Conservation (phyloP, 2,113 vertebrate genomes). For the Rhea americana region DNA sequence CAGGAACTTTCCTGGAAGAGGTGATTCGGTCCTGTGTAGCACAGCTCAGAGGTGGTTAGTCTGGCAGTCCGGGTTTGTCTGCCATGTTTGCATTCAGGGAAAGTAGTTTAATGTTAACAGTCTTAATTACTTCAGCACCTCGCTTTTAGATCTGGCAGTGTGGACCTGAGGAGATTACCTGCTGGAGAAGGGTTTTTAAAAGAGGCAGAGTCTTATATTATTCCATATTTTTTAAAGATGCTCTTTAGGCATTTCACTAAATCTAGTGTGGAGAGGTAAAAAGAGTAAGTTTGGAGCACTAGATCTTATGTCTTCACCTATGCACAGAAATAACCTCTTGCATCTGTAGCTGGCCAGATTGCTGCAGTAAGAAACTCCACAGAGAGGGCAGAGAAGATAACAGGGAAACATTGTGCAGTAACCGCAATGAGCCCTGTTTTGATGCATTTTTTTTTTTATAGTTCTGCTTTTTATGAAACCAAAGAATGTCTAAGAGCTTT, state of each 20-base stretch:
- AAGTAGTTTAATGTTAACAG: neutral
- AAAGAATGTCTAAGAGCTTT: neutral
- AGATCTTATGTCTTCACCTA: neutral
- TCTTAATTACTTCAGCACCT: neutral
- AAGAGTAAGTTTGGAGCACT: neutral
- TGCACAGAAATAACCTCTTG: neutral
- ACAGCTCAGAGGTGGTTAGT: neutral
- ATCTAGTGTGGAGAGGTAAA: neutral
- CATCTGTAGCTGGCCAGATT: neutral
- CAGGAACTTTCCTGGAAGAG: neutral
- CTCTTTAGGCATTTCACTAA: neutral
- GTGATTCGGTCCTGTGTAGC: neutral
- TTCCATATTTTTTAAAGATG: neutral
- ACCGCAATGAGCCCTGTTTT: neutral
- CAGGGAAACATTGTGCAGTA: neutral
- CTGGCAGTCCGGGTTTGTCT: neutral
- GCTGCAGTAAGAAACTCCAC: neutral
- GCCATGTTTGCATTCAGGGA: neutral
- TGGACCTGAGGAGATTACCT: neutral
- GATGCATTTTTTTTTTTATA: neutral
- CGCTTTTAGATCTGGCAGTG: neutral
- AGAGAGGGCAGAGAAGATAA: neutral
- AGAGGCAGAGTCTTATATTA: neutral
- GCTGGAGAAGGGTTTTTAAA: neutral
- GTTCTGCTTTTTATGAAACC: neutral